phyloP scores from a whole-genome alignment of 2,888 invertebrate genomes.

The Operophtera brumata region DNA sequence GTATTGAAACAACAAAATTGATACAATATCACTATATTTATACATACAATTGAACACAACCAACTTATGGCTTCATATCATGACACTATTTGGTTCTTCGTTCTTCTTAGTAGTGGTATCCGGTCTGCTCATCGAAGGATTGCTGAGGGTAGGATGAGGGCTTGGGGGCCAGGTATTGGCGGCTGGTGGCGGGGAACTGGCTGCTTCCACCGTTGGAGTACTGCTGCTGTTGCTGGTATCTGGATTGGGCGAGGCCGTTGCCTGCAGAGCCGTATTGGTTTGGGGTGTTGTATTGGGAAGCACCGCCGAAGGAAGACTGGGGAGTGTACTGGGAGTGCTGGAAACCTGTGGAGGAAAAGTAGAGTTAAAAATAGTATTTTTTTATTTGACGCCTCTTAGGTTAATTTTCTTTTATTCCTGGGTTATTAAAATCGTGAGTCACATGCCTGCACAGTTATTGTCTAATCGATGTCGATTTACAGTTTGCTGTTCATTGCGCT shows the following conservation, averaged over 20 bases:
- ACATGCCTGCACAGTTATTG: too few species aligned
- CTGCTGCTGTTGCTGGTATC: constrained; percentile 28
- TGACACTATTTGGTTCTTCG: constrained; percentile 13
- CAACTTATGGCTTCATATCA: constrained; percentile 11
- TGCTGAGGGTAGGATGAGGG: constrained; percentile 56
- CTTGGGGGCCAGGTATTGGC: constrained; percentile 65
- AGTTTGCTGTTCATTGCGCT: too few species aligned
- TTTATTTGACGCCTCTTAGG: background rate
- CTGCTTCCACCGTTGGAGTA: constrained; percentile 17
- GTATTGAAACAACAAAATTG: constrained; percentile 16
- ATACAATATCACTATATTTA: constrained; percentile 38
- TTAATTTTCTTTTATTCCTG: too few species aligned
- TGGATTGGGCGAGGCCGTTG: constrained; percentile 25
- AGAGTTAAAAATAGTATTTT: too few species aligned
- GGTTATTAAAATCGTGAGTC: too few species aligned
- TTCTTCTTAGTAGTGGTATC: constrained; percentile 63
- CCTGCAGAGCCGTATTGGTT: constrained; percentile 43
- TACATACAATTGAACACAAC: constrained; percentile 35
- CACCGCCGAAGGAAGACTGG: constrained; percentile 14
- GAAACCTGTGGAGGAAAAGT: constrained; percentile 31
- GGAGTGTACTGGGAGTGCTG: constrained; percentile 30
- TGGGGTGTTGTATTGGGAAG: constrained; percentile 33
- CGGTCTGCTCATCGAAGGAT: constrained; percentile 66
- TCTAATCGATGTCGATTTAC: too few species aligned
- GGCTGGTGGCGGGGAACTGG: constrained; percentile 51